These are phyloP conservation scores for Andrena minutula DNA, from an alignment of 2,888 invertebrate genomes.

Conservation along the genomic window DNA sequence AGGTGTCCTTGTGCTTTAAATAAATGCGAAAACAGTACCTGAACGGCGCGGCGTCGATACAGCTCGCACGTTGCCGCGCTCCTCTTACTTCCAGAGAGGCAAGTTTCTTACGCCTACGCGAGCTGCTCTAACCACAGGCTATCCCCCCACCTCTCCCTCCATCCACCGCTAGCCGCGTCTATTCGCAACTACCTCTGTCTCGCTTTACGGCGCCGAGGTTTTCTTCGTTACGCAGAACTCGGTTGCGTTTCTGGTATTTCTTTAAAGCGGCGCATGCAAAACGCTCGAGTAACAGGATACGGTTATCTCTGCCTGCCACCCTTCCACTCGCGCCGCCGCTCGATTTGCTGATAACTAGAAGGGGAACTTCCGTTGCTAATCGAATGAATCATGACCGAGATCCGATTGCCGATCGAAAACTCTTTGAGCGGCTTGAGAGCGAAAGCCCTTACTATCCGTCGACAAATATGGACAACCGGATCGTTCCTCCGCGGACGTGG, in stretches of 20 bases:
- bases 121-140: conserved; percentile 17
- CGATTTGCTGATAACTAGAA: conserved; percentile 42
- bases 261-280: conserved; percentile 35
- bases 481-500: conserved; percentile 1
- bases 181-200: conserved; percentile 24
- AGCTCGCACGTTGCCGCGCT: conserved; percentile 50
- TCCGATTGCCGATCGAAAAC: conserved; percentile 19
- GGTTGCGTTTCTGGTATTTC: conserved; percentile 42
- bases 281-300: conserved; percentile 53
- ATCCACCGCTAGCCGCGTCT: conserved; percentile 30
- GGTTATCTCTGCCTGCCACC: conserved; percentile 42
- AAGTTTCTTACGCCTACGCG: conserved; percentile 72
- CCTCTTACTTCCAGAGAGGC: conserved; percentile 63
- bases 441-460: not conserved
- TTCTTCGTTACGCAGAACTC: conserved; percentile 48
- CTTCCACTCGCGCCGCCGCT: conserved; percentile 6
- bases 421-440: not conserved
- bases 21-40: conserved; percentile 80
- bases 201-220: conserved; percentile 12
- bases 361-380: conserved; percentile 53
- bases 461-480: conserved; percentile 13
- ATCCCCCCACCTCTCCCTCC: not conserved
- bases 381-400: conserved; percentile 43
- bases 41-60: conserved; percentile 64
- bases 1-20: conserved; percentile 84